Conservation (phyloP, 2,888 invertebrate genomes). For the Harmothoe impar region DNA sequence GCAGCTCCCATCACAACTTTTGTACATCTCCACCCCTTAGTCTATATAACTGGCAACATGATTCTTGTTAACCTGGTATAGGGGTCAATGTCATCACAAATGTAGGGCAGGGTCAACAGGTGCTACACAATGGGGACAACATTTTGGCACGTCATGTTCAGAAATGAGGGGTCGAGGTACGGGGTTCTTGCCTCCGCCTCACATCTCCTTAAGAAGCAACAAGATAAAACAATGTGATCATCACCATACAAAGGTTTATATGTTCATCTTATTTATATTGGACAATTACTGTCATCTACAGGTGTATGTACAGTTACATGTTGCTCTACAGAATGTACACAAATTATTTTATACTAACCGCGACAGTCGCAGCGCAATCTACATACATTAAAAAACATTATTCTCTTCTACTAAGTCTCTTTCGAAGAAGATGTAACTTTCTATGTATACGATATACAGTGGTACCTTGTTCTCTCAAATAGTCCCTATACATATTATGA, state of each 20-base stretch:
- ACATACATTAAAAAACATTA: neutral
- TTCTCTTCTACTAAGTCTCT: too few species aligned
- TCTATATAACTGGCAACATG: too few species aligned
- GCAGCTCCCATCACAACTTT: too few species aligned
- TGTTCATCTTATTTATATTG: neutral
- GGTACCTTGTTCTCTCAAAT: too few species aligned
- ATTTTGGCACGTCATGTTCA: slow-evolving; percentile 16
- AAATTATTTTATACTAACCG: neutral
- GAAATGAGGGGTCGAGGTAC: neutral
- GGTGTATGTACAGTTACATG: neutral
- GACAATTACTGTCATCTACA: neutral
- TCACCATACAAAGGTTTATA: neutral
- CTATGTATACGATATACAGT: too few species aligned
- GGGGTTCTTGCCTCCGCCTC: neutral
- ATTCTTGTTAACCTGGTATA: too few species aligned
- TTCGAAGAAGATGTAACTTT: too few species aligned
- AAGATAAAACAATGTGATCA: neutral
- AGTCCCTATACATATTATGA: too few species aligned
- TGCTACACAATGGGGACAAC: neutral
- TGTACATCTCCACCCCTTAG: too few species aligned
- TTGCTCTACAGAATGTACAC: neutral
- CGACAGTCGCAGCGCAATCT: neutral
- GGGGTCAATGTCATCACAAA: neutral
- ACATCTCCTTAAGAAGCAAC: neutral
- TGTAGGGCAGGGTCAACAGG: neutral